phyloP scores from a whole-genome alignment of 1,140 invertebrate genomes.

The Saccostrea echinata region DNA sequence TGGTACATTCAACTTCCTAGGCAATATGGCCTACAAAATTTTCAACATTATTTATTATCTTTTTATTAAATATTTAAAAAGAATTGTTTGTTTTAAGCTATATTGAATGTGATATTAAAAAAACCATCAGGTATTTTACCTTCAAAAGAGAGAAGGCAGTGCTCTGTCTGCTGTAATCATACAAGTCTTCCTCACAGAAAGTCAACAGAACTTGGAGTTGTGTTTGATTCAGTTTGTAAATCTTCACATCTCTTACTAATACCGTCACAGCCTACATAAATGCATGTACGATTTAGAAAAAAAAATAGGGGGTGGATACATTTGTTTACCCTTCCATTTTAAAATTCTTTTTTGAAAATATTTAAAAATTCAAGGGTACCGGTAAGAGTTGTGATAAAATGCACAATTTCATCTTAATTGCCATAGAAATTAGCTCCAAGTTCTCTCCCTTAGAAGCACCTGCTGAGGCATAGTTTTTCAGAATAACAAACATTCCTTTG shows the following conservation, averaged over 20 bases:
- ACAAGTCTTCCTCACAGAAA: slow-evolving; percentile 93
- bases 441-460: slow-evolving; percentile 92
- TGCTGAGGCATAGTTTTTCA: slow-evolving; percentile 93
- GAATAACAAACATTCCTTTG: slow-evolving; percentile 88
- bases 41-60: not conserved
- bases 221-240: slow-evolving; percentile 85
- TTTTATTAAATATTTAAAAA: no score
- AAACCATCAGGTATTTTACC: slow-evolving; percentile 71
- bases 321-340: no score
- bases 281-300: not conserved
- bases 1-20: slow-evolving; percentile 87
- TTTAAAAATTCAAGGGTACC: not conserved
- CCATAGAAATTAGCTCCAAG: slow-evolving; percentile 90
- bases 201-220: slow-evolving; percentile 91
- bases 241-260: slow-evolving; percentile 88
- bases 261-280: slow-evolving; percentile 86
- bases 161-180: slow-evolving; percentile 90
- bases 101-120: no score
- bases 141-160: slow-evolving; percentile 93
- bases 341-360: no score
- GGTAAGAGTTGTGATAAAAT: not conserved
- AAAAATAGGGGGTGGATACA: not conserved
- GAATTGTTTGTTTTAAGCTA: no score
- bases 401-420: slow-evolving; percentile 88
- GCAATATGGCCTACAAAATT: slow-evolving; percentile 85